Evolutionary conservation across 2,888 invertebrate genomes (phyloP), one percentile per base, ranked within the genome.

Genomic region (Tetramorium bicarinatum): DNA sequence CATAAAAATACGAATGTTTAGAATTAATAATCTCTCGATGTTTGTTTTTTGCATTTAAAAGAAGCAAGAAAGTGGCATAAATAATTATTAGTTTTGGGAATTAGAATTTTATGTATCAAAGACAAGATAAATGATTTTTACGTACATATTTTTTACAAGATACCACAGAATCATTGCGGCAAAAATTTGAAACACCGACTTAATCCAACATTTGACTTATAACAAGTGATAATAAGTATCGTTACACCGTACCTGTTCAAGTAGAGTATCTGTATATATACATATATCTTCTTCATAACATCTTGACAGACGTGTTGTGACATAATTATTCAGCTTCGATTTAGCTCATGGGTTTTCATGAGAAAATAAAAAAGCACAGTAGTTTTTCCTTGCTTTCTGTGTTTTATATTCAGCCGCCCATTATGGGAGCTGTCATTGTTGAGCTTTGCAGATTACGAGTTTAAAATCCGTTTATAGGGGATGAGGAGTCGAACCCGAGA

Each of bases 91-190:
- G 29, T 41, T 74, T 18, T 67, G 1, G 49, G 29, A 38, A 56
- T 44, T 64, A 64, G 18, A 61, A 61, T 66, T 47, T 49, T 76
- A 69, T 34, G 3, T 64, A 67, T 47, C 62, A 49, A 15, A 67
- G n/a, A 77, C 7, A 47, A 69, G 25, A 13, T 52, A 44, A 49
- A 82, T 41, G 54, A 82, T 85, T 83, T 83, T 85, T 79, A 79
- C 34, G 8, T 13, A 77, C 15, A 44, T 76, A 21, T 76, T 62
- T 62, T 69, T 76, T 62, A n/a, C 11, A 76, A 64, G 25, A 41
- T 52, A 75, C 9, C 2, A 21, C 9, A 54, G 6, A 66, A 52
- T 77, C 3, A 7, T 67, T 66, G 29, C 62, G 21, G 0, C n/a
- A 79, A 54, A 47, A 21, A 79, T 56, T 56, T 67, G 11, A 18